phyloP scores from a whole-genome alignment of 1,140 invertebrate genomes.

The Tetramorium alpestre region DNA sequence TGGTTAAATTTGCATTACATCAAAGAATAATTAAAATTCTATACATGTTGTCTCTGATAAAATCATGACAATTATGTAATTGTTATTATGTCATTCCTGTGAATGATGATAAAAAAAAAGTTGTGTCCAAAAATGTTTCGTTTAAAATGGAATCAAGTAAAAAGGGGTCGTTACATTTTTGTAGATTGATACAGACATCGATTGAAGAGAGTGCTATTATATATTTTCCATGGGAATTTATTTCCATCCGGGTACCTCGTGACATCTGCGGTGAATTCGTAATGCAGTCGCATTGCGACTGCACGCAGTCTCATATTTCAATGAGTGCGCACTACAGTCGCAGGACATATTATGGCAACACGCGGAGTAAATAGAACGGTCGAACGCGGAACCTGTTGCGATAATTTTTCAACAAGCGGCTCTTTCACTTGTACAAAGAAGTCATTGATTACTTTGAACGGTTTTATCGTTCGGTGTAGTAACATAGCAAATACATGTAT shows the following conservation, averaged over 20 bases:
- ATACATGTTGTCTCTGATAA: background rate
- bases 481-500: background rate
- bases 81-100: background rate
- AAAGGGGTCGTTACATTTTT: background rate
- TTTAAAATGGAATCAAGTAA: background rate
- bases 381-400: conserved; percentile 45
- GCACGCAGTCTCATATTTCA: conserved; percentile 51
- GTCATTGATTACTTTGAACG: background rate
- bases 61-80: background rate
- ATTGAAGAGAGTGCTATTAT: background rate
- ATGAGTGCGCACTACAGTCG: conserved; percentile 25
- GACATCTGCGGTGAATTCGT: conserved; percentile 44
- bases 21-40: conserved; percentile 11
- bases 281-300: conserved; percentile 53
- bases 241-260: conserved; percentile 15
- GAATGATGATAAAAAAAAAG: background rate
- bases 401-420: conserved; percentile 39
- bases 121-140: background rate
- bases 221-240: conserved; percentile 27
- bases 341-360: conserved; percentile 18
- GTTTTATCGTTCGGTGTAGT: background rate
- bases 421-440: conserved; percentile 6
- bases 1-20: background rate
- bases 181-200: conserved; percentile 11
- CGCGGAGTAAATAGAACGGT: conserved; percentile 23